Percentiles rank a stretch among this genome's conserved stretches.
Evolutionary conservation across 2,797 vertebrate genomes (phyloP).

Genomic region (Lates japonicus): DNA sequence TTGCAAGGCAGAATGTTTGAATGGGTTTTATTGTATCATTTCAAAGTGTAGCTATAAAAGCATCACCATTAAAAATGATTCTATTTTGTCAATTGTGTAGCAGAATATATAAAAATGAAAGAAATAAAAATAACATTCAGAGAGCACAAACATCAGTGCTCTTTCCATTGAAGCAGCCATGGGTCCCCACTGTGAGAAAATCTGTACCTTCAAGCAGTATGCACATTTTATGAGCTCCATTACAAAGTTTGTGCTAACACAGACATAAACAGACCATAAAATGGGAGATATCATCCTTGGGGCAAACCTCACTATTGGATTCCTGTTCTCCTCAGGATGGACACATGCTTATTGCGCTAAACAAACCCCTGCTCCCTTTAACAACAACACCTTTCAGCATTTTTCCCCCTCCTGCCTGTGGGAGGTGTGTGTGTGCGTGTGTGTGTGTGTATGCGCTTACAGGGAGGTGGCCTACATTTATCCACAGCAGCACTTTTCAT

Average conservation of each 20-base stretch:
- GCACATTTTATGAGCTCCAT: slow-evolving; percentile 84
- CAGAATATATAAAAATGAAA: slow-evolving; percentile 26
- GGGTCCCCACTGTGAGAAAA: slow-evolving; percentile 70
- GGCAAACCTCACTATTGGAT: slow-evolving; percentile 75
- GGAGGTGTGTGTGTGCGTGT: slow-evolving; percentile 36
- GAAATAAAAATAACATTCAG: slow-evolving; percentile 28
- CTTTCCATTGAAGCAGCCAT: slow-evolving; percentile 48
- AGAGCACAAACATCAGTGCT: slow-evolving; percentile 44
- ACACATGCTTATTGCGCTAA: slow-evolving; percentile 75
- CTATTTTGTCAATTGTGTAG: not conserved
- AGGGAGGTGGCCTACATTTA: slow-evolving; percentile 38
- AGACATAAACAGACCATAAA: slow-evolving; percentile 81
- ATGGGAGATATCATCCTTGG: slow-evolving; percentile 75
- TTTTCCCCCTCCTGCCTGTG: slow-evolving; percentile 24
- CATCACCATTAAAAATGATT: not conserved
- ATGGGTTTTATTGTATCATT: slow-evolving; percentile 18
- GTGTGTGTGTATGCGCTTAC: not conserved
- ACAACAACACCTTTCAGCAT: slow-evolving; percentile 56
- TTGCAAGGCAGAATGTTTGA: slow-evolving; percentile 6
- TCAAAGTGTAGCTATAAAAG: slow-evolving; percentile 16
- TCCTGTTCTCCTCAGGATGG: slow-evolving; percentile 67
- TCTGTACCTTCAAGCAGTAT: slow-evolving; percentile 70
- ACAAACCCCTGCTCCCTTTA: slow-evolving; percentile 48
- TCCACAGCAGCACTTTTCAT: slow-evolving; percentile 67
- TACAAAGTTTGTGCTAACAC: slow-evolving; percentile 84